phyloP scores from a whole-genome alignment of 2,888 invertebrate species.

The Aplocera efformata region DNA sequence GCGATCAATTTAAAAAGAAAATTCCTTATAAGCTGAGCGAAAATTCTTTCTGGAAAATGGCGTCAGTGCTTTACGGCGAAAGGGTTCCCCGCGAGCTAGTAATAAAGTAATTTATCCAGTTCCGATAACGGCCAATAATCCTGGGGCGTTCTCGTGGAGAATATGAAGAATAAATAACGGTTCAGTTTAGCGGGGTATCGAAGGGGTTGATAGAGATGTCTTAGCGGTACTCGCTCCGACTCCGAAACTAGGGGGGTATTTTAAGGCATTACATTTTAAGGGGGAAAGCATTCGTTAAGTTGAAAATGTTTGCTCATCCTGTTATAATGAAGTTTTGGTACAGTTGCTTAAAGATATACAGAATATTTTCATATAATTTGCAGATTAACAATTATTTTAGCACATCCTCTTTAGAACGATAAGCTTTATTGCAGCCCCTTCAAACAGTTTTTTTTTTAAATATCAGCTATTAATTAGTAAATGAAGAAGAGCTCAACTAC shows the following conservation, averaged over 20 bases:
- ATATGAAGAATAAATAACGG: conserved; percentile 55
- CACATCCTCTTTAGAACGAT: too few species aligned
- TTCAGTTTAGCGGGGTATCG: conserved; percentile 16
- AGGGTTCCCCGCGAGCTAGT: conserved; percentile 61
- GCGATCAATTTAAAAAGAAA: conserved; percentile 62
- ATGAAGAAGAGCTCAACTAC: too few species aligned
- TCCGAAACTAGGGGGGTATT: conserved; percentile 6
- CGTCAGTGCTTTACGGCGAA: conserved; percentile 49
- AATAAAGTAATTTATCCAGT: conserved; percentile 77
- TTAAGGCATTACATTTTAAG: too few species aligned
- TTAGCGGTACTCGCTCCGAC: background rate
- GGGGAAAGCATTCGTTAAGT: too few species aligned
- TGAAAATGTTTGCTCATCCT: too few species aligned
- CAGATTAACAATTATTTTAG: too few species aligned
- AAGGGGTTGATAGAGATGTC: conserved; percentile 4
- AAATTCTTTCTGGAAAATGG: conserved; percentile 61
- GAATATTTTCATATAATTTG: too few species aligned
- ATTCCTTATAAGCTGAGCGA: conserved; percentile 51
- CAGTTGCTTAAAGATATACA: too few species aligned
- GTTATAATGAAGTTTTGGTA: too few species aligned
- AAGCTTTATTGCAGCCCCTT: too few species aligned
- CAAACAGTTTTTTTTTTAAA: too few species aligned
- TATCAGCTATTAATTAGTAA: too few species aligned
- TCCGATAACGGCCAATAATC: conserved; percentile 74
- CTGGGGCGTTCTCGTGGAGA: conserved; percentile 37